A percentile compares a stretch with the other conserved stretches of the same genome.
These are phyloP conservation scores for Muschampia plurimacula DNA, from an alignment of 2,888 invertebrate genomes.

Conservation along the genomic window DNA sequence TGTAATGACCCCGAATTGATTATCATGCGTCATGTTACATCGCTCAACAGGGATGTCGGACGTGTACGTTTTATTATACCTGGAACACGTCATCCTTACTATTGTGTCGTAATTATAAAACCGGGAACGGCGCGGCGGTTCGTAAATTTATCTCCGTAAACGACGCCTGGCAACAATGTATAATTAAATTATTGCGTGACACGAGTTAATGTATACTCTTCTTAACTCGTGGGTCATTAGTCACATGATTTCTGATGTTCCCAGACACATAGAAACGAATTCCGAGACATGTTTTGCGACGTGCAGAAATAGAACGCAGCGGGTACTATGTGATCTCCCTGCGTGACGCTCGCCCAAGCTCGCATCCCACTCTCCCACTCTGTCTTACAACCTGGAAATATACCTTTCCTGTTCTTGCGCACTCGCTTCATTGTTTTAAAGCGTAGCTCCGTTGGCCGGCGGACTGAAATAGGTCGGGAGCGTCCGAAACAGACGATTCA, in stretches of 20 bases:
- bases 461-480: conserved; percentile 84
- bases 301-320: conserved; percentile 83
- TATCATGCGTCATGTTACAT: conserved; percentile 60
- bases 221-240: conserved; percentile 64
- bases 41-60: conserved; percentile 6
- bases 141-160: background rate
- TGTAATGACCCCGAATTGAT: conserved; percentile 66
- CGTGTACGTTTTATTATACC: conserved; percentile 53
- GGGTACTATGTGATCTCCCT: conserved; percentile 80
- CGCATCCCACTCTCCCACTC: conserved; percentile 76
- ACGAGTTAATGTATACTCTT: conserved; percentile 51
- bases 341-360: conserved; percentile 71
- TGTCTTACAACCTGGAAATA: conserved; percentile 63
- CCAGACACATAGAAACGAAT: conserved; percentile 83
- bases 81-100: conserved; percentile 55
- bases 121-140: conserved; percentile 38
- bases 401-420: conserved; percentile 74
- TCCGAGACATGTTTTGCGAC: conserved; percentile 85
- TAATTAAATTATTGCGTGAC: conserved; percentile 32
- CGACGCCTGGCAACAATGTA: background rate
- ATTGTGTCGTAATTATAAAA: conserved; percentile 49
- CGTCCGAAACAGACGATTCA: conserved; percentile 80
- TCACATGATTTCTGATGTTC: conserved; percentile 83
- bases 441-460: conserved; percentile 73
- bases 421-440: conserved; percentile 82